Evolutionary conservation across 2,888 invertebrate genomes (phyloP).

Genomic region (Tinea semifulvella): DNA sequence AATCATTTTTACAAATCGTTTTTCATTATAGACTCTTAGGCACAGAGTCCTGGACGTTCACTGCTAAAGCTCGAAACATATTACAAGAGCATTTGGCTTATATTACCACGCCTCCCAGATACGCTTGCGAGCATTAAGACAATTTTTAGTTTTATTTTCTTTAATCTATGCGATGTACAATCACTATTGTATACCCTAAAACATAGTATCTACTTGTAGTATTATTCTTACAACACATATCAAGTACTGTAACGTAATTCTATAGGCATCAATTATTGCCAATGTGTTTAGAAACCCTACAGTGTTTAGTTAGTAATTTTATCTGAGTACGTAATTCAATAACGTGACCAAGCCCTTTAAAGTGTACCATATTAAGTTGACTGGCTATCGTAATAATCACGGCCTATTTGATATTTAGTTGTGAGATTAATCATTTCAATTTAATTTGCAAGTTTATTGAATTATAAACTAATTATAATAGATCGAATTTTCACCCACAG

Average conservation of each 20-base stretch:
- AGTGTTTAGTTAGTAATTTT: constrained; percentile 6
- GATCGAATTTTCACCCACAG: background rate
- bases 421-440: constrained; percentile 6
- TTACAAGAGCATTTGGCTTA: too few species aligned
- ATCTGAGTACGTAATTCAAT: constrained; percentile 2
- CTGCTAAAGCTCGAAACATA: too few species aligned
- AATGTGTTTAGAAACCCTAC: constrained; percentile 2
- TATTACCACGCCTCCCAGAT: too few species aligned
- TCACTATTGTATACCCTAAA: too few species aligned
- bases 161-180: too few species aligned
- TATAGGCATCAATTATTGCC: background rate
- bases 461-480: constrained; percentile 1
- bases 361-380: background rate
- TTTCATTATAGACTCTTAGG: too few species aligned
- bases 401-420: constrained; percentile 1
- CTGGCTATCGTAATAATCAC: constrained; percentile 5
- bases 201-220: too few species aligned
- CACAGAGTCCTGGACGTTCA: too few species aligned
- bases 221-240: too few species aligned
- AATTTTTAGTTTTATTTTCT: too few species aligned
- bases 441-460: constrained; percentile 7
- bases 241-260: background rate
- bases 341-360: background rate
- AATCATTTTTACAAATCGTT: too few species aligned
- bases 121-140: too few species aligned